Evolutionary conservation across 2,888 invertebrate genomes (phyloP), one percentile per base, ranked within the genome.

Genomic region (Lissonota sp.): DNA sequence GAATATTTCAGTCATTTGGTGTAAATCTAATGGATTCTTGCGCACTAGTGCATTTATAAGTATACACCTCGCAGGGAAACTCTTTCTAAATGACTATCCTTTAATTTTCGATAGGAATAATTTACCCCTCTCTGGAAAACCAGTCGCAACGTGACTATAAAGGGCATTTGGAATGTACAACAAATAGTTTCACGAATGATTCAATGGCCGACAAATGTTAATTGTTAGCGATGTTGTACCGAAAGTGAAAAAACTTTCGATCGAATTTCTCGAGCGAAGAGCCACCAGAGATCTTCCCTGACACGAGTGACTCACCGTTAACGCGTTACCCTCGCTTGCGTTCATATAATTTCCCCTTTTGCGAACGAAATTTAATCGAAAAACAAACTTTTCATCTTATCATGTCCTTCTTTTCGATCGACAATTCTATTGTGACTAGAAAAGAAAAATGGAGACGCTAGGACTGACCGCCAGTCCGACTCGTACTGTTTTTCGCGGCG

Each of bases 401-500:
- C 42, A 1, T 16, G 39, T 7, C 40, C 16, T 5, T 64, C 42
- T 16, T 42, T 53, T 63, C 12, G 10, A n/a, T 55, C 10, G 44
- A 26, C 0, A 8, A 12, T 46, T 63, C 10, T 44, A 40, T 53
- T 55, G 39, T 8, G n/a, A 75, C 57, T 26, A 69, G 5, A 60
- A 53, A 72, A 63, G n/a, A 46, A 53, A 58, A 67, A 70, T 71
- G 66, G 67, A 26, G 67, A 44, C 60, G 64, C 37, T 39, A 26
- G 66, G 60, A 67, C 49, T 44, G 44, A 10, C 46, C 64, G 73
- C 70, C 3, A 26, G 62, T 63, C 73, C 40, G 67, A 74, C 77
- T 80, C 70, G 78, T 73, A 51, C 74, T 72, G 53, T 55, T 70
- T 66, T 58, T 72, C 16, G 67, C 60, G 49, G 83, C 80, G 80